Conservation (phyloP, 1,140 invertebrate species). For the Sarcophaga bullata region DNA sequence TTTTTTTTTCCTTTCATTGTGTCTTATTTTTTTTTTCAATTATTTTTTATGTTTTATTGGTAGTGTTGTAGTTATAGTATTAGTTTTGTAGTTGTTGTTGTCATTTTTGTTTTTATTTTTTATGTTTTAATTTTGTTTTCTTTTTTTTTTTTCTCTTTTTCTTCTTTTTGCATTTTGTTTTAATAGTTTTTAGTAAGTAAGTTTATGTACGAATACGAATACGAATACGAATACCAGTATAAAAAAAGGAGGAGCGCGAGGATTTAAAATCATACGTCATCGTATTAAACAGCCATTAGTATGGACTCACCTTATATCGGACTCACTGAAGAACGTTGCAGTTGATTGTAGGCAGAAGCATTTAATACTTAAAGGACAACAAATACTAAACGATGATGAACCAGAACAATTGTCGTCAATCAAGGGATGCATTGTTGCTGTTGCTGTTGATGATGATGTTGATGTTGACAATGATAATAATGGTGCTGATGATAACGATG, state of each 20-base stretch:
- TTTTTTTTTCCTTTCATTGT: not conserved
- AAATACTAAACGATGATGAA: not conserved
- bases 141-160: not conserved
- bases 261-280: constrained; percentile 29
- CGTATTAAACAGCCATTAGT: not conserved
- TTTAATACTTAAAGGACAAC: not conserved
- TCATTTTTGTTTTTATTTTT: not conserved
- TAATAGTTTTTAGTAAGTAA: constrained; percentile 9
- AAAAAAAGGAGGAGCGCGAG: constrained; percentile 31
- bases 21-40: not conserved
- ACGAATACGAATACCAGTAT: constrained; percentile 9
- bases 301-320: constrained; percentile 33
- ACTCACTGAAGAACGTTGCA: not conserved
- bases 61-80: not conserved
- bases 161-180: not conserved
- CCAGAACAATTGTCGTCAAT: constrained; percentile 7
- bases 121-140: not conserved
- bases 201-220: not conserved
- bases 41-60: not conserved
- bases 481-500: not conserved
- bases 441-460: not conserved
- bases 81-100: not conserved
- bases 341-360: not conserved
- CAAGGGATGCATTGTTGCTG: not conserved
- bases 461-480: not conserved